These are phyloP conservation scores for Phalacrocorax brasilianus DNA, from an alignment of 2,113 vertebrate genomes.

Conservation along the genomic window DNA sequence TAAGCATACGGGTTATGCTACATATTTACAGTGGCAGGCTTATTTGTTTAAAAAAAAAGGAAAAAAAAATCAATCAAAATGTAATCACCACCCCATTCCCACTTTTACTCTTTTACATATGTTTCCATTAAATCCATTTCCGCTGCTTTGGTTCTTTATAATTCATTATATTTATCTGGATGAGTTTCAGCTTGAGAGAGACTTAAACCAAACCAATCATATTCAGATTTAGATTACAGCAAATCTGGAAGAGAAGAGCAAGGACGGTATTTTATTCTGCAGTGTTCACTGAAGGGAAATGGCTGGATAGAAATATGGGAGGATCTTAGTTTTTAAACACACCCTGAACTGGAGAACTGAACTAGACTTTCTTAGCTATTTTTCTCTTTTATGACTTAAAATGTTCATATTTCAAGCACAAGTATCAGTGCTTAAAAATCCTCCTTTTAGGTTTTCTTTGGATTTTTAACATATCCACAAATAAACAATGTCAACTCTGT, in stretches of 20 bases:
- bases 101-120: neutral
- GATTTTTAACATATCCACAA: neutral
- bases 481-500: neutral
- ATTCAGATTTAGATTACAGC: neutral
- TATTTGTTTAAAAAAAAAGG: neutral
- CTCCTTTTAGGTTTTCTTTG: neutral
- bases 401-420: neutral
- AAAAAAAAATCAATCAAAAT: neutral
- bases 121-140: neutral
- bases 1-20: neutral
- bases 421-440: neutral
- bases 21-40: neutral
- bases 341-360: neutral
- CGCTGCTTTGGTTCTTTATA: accelerated
- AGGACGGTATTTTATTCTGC: neutral
- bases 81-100: neutral
- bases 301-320: neutral
- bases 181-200: neutral
- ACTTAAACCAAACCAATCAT: neutral
- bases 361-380: neutral
- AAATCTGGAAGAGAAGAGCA: neutral
- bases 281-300: neutral
- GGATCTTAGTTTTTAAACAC: neutral
- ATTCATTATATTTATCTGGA: neutral
- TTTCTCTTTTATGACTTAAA: neutral